Evolutionary conservation across 2,888 invertebrate genomes (phyloP).

Genomic region (Mimas tiliae): DNA sequence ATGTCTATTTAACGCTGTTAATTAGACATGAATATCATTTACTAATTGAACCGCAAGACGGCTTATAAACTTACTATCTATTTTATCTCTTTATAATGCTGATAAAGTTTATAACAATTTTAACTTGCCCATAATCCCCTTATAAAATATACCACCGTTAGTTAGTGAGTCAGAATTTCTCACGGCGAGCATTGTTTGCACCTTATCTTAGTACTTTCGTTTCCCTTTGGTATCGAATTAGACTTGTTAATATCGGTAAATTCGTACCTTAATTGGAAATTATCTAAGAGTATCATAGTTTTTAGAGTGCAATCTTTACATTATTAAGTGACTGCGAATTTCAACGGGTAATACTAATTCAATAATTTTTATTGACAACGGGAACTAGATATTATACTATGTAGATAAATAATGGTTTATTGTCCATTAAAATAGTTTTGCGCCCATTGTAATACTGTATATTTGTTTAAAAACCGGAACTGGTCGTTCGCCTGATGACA

Average conservation of each 20-base stretch:
- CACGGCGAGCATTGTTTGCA: slow-evolving; percentile 49
- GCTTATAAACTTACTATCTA: slow-evolving; percentile 15
- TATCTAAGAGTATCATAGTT: slow-evolving; percentile 6
- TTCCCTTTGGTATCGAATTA: slow-evolving; percentile 34
- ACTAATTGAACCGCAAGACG: neutral
- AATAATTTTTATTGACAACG: too few relatives aligned
- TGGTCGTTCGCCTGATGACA: too few relatives aligned
- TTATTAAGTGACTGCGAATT: too few relatives aligned
- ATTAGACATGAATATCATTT: neutral
- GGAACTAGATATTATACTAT: too few relatives aligned
- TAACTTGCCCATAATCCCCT: slow-evolving; percentile 21
- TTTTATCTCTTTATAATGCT: slow-evolving; percentile 12
- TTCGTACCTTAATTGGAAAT: slow-evolving; percentile 29
- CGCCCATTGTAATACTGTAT: too few relatives aligned
- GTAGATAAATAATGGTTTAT: too few relatives aligned
- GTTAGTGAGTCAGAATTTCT: slow-evolving; percentile 52
- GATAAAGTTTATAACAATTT: slow-evolving; percentile 20
- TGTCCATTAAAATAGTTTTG: too few relatives aligned
- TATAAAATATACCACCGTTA: slow-evolving; percentile 27
- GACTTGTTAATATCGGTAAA: slow-evolving; percentile 32
- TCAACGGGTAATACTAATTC: too few relatives aligned
- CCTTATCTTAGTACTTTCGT: slow-evolving; percentile 62
- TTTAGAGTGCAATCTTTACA: too few relatives aligned
- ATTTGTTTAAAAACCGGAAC: too few relatives aligned
- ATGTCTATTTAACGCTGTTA: neutral